phyloP scores from a whole-genome alignment of 2,113 vertebrate genomes.

The Mandrillus leucophaeus region DNA sequence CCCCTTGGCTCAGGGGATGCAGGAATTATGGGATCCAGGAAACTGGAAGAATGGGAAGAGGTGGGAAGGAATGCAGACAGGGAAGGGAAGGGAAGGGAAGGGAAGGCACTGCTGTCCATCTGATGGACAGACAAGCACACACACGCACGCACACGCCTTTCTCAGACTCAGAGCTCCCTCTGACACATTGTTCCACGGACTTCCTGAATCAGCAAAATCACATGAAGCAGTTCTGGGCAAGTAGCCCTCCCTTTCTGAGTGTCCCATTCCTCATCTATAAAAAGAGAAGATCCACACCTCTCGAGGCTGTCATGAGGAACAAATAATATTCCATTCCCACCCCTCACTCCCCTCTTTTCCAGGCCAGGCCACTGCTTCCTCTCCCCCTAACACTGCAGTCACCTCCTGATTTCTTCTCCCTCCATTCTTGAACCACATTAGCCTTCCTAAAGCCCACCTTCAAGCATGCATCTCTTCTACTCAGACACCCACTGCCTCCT shows the following conservation, averaged over 20 bases:
- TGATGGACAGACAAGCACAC: background rate
- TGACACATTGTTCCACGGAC: constrained; percentile 47
- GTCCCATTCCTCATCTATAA: constrained; percentile 61
- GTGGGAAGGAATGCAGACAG: constrained; percentile 53
- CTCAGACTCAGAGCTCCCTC: constrained; percentile 44
- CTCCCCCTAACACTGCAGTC: background rate
- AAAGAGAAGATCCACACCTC: constrained; percentile 15
- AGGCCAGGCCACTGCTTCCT: background rate
- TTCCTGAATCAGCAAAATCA: constrained; percentile 61
- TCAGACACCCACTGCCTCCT: constrained; percentile 13
- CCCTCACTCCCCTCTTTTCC: background rate
- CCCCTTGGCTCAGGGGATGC: background rate
- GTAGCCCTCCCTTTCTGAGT: constrained; percentile 6
- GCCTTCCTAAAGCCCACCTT: constrained; percentile 37
- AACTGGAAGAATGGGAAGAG: constrained; percentile 34
- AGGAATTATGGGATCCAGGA: constrained; percentile 39
- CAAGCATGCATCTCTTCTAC: constrained; percentile 1
- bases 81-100: constrained; percentile 47
- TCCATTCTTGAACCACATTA: background rate
- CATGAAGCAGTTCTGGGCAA: constrained; percentile 17
- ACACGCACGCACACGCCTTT: background rate
- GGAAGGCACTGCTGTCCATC: constrained; percentile 44
- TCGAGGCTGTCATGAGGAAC: constrained; percentile 45
- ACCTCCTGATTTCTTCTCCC: background rate
- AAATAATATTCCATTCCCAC: background rate